Conservation (phyloP, 2,113 vertebrate species). For the Xiphophorus maculatus region DNA sequence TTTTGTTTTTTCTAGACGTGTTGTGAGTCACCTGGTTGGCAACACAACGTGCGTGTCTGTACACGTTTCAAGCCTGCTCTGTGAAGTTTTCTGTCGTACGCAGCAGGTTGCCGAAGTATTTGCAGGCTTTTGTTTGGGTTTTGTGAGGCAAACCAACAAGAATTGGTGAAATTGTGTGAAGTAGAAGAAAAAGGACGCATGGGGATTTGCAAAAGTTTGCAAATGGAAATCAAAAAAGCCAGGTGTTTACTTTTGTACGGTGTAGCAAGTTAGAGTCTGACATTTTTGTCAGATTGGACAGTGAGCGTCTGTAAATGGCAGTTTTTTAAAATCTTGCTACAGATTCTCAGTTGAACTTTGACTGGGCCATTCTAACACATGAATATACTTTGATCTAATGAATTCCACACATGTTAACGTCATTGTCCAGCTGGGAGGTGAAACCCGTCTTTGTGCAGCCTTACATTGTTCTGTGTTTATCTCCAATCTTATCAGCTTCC, state of each 20-base stretch:
- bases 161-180: background rate
- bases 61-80: slow-evolving; percentile 19
- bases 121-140: background rate
- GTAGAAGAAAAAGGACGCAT: background rate
- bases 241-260: background rate
- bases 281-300: background rate
- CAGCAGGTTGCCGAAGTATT: background rate
- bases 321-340: background rate
- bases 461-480: no score
- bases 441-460: background rate
- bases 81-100: slow-evolving; percentile 9
- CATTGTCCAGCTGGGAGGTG: background rate
- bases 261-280: background rate
- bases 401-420: background rate
- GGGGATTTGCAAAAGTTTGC: background rate
- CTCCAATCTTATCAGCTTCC: background rate
- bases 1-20: background rate
- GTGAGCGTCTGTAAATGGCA: no score
- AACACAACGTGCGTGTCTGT: slow-evolving; percentile 28
- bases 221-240: background rate
- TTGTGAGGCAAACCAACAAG: background rate
- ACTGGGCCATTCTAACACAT: background rate
- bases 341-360: background rate
- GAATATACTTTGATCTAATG: background rate
- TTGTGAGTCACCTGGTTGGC: slow-evolving; percentile 41